Percentiles rank a stretch among this genome's conserved stretches.
Conservation (phyloP, 2,888 invertebrate genomes). For the Cheilosia grossa region DNA sequence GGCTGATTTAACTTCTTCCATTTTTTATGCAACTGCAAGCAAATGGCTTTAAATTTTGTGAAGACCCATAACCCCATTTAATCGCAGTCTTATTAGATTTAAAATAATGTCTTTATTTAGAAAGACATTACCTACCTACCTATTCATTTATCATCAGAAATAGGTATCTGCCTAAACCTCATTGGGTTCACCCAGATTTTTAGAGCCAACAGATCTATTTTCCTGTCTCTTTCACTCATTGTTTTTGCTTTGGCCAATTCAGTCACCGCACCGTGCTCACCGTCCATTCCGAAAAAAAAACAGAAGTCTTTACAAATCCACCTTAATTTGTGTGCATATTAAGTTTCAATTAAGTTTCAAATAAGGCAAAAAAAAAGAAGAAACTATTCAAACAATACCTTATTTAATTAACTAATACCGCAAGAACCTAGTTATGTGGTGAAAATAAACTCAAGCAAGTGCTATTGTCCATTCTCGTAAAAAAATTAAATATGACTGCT, state of each 20-base stretch:
- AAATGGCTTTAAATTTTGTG: too few species aligned
- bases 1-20: too few species aligned
- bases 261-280: constrained; percentile 22
- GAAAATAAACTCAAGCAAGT: neutral
- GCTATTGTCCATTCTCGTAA: constrained; percentile 9
- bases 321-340: neutral
- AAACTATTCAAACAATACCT: neutral
- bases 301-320: constrained; percentile 4
- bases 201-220: constrained; percentile 39
- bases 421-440: constrained; percentile 39
- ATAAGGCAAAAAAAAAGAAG: neutral
- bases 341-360: constrained; percentile 1
- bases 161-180: too few species aligned
- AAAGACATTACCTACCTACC: too few species aligned
- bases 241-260: constrained; percentile 54
- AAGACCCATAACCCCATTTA: too few species aligned
- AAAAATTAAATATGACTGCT: constrained; percentile 82
- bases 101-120: too few species aligned
- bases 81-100: too few species aligned
- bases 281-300: constrained; percentile 3
- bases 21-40: too few species aligned
- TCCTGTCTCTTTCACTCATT: constrained; percentile 42
- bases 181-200: neutral
- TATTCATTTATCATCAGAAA: too few species aligned
- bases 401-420: neutral